Evolutionary conservation across 2,113 vertebrate species (phyloP).

Genomic region (Boleophthalmus pectinirostris): DNA sequence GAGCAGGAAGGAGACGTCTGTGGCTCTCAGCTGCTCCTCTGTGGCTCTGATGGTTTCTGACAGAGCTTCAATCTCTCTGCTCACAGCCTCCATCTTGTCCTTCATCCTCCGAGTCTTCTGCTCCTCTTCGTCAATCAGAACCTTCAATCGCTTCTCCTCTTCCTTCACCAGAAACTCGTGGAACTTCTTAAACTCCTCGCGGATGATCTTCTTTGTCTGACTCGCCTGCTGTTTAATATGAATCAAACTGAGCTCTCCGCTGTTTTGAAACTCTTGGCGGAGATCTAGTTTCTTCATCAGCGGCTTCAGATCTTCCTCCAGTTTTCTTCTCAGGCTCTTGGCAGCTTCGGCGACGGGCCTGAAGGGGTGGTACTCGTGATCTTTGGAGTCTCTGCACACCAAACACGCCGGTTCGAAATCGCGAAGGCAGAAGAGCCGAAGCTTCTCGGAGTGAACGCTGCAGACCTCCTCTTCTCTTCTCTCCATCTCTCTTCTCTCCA

Average conservation of each 20-base stretch:
- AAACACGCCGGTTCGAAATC: not conserved
- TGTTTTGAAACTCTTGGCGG: not conserved
- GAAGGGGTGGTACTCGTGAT: not conserved
- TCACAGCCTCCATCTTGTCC: conserved; percentile 2
- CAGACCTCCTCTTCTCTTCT: not conserved
- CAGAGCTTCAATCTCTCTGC: conserved; percentile 3
- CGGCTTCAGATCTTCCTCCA: not conserved
- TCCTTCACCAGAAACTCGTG: not conserved
- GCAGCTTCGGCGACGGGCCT: not conserved
- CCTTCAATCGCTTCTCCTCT: not conserved
- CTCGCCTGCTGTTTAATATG: not conserved
- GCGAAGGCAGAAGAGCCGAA: not conserved
- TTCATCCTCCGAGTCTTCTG: conserved; percentile 6
- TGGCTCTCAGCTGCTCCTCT: not conserved
- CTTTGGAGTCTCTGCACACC: not conserved
- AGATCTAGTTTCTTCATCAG: not conserved
- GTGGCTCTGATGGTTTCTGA: not conserved
- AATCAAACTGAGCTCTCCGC: not conserved
- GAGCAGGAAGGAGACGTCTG: conserved; percentile 12
- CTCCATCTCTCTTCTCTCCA: not conserved
- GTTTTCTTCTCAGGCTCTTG: not conserved
- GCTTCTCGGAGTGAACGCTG: not conserved
- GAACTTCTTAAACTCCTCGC: not conserved
- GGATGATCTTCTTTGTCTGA: not conserved
- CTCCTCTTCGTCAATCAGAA: not conserved